phyloP scores from a whole-genome alignment of 2,797 vertebrate genomes.

The Cryptoprocta ferox region DNA sequence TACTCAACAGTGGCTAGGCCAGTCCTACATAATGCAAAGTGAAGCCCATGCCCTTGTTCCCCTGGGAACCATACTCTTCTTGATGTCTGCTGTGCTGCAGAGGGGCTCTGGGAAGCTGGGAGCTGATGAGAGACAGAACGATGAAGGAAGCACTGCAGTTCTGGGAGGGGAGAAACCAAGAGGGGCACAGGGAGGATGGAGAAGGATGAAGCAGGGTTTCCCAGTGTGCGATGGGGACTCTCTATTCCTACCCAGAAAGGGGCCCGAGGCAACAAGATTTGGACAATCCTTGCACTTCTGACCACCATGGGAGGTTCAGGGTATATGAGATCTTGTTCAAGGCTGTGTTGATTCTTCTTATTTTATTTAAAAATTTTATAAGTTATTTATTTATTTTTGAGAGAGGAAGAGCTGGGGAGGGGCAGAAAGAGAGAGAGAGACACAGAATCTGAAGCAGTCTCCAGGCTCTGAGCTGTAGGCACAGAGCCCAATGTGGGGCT shows the following conservation, averaged over 20 bases:
- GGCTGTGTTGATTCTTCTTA: too few relatives aligned
- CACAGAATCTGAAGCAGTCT: too few relatives aligned
- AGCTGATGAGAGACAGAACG: neutral
- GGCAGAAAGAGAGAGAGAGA: too few relatives aligned
- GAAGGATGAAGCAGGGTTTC: neutral
- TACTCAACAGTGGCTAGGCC: neutral
- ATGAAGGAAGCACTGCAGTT: neutral
- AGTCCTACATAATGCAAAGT: neutral
- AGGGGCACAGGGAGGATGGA: too few relatives aligned
- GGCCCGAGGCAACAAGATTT: neutral
- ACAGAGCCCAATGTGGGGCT: too few relatives aligned
- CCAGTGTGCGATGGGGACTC: neutral
- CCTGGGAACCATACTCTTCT: neutral
- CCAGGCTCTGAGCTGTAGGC: too few relatives aligned
- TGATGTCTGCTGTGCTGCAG: neutral
- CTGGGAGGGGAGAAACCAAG: neutral
- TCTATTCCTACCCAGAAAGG: neutral
- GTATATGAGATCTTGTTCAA: neutral
- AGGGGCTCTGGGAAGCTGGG: neutral
- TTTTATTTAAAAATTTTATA: too few relatives aligned
- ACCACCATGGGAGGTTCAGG: neutral
- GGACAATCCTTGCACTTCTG: neutral
- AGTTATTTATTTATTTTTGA: too few relatives aligned
- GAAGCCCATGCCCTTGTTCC: neutral
- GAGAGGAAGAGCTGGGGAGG: too few relatives aligned